Percentiles rank a stretch among this genome's conserved stretches.
Conservation (phyloP, 2,888 invertebrate species). For the Chaetogeoica ovagalla region DNA sequence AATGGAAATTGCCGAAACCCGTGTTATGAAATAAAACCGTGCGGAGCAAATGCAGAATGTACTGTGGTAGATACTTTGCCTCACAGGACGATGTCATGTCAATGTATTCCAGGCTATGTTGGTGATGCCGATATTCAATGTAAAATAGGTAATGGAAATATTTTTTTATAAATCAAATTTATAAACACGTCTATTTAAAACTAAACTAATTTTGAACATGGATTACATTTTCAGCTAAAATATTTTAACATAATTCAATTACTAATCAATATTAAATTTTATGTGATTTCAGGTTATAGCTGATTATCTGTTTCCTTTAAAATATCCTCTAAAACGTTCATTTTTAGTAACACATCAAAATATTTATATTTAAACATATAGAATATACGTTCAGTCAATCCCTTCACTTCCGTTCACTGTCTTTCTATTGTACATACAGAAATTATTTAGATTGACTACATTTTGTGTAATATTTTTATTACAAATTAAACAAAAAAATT, state of each 20-base stretch:
- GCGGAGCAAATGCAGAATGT: constrained; percentile 79
- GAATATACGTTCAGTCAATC: constrained; percentile 33
- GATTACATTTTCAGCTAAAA: constrained; percentile 37
- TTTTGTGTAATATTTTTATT: neutral
- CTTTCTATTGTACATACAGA: constrained; percentile 44
- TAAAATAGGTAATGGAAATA: constrained; percentile 67
- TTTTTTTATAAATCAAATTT: neutral
- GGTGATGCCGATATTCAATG: constrained; percentile 88
- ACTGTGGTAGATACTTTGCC: constrained; percentile 84
- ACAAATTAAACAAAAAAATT: neutral
- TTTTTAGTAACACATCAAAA: constrained; percentile 51
- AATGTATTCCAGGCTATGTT: constrained; percentile 78
- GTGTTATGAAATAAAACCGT: constrained; percentile 75
- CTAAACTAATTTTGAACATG: neutral
- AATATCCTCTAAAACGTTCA: constrained; percentile 20
- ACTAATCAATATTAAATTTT: constrained; percentile 42
- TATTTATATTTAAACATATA: constrained; percentile 26
- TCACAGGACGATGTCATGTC: constrained; percentile 83
- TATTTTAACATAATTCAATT: constrained; percentile 4
- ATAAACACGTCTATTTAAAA: neutral
- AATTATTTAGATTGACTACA: constrained; percentile 36
- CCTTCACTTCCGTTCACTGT: constrained; percentile 49
- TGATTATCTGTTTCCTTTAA: constrained; percentile 36
- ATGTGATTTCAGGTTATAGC: constrained; percentile 54
- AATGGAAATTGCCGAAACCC: constrained; percentile 79